phyloP scores from a whole-genome alignment of 2,113 vertebrate species.

The Colaptes auratus region DNA sequence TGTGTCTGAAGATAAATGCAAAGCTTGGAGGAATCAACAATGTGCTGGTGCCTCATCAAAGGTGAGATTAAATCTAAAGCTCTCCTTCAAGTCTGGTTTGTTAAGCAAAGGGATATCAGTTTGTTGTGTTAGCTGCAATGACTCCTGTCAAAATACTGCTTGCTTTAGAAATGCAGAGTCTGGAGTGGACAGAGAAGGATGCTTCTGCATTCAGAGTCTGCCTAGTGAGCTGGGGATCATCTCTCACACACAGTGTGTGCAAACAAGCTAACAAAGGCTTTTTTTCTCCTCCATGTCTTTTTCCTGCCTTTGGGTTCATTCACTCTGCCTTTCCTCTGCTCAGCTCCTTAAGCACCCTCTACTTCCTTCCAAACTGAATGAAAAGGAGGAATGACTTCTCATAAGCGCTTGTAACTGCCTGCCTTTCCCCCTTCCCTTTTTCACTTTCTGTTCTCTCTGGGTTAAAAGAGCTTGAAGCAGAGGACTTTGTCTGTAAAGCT shows the following conservation, averaged over 20 bases:
- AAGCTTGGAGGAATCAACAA: slow-evolving; percentile 99
- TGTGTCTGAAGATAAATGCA: slow-evolving; percentile 98
- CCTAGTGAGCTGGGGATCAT: not conserved
- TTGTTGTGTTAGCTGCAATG: not conserved
- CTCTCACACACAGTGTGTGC: not conserved
- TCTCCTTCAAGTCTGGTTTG: not conserved
- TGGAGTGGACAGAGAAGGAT: not conserved
- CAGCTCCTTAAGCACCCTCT: not conserved
- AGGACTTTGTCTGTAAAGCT: not conserved
- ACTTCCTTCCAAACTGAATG: not conserved
- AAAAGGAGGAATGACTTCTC: not conserved
- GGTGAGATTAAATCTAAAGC: slow-evolving; percentile 75
- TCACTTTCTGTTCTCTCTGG: not conserved
- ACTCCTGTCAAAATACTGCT: not conserved
- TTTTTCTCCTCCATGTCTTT: not conserved
- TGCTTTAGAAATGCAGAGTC: not conserved
- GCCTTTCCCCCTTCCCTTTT: not conserved
- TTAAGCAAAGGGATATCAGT: not conserved
- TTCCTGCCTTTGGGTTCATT: not conserved
- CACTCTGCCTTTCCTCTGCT: not conserved
- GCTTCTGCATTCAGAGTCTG: not conserved
- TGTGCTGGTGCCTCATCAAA: slow-evolving; percentile 97
- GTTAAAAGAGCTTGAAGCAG: not conserved
- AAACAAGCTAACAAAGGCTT: not conserved
- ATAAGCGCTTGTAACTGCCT: not conserved